Evolutionary conservation across 2,113 vertebrate species (phyloP).

Genomic region (Cyphomyrus discorhynchus): DNA sequence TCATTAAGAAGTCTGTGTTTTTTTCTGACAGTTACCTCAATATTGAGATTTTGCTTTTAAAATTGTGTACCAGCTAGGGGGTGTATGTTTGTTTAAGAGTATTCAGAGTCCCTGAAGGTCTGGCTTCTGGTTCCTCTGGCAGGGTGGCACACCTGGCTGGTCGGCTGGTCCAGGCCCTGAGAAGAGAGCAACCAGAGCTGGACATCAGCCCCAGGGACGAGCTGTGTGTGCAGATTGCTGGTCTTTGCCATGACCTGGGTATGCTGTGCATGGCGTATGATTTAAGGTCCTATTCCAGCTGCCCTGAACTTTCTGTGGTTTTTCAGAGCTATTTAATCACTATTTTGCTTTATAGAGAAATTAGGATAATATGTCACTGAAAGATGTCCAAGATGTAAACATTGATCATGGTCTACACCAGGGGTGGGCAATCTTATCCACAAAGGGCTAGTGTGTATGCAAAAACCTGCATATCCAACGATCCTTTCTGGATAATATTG

Average conservation of each 20-base stretch:
- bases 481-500: too few species aligned
- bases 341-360: not conserved
- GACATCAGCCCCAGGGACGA: conserved; percentile 58
- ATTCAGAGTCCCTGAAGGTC: not conserved
- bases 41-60: not conserved
- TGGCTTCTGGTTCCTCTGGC: not conserved
- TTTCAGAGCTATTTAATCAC: not conserved
- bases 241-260: not conserved
- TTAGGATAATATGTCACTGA: too few species aligned
- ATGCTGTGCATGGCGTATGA: not conserved
- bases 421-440: too few species aligned
- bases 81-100: not conserved
- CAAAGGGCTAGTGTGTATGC: too few species aligned
- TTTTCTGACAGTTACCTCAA: not conserved
- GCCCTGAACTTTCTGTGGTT: not conserved
- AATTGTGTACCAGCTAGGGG: not conserved
- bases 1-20: not conserved
- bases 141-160: conserved; percentile 72
- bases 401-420: too few species aligned
- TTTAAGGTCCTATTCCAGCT: not conserved
- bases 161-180: conserved; percentile 57
- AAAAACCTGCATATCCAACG: too few species aligned
- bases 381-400: too few species aligned
- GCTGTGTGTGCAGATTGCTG: conserved; percentile 82
- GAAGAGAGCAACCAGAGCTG: conserved; percentile 76